Base-by-base conservation (phyloP, 2,113 vertebrate species). In the Myiozetetes cayanensis region DNA sequence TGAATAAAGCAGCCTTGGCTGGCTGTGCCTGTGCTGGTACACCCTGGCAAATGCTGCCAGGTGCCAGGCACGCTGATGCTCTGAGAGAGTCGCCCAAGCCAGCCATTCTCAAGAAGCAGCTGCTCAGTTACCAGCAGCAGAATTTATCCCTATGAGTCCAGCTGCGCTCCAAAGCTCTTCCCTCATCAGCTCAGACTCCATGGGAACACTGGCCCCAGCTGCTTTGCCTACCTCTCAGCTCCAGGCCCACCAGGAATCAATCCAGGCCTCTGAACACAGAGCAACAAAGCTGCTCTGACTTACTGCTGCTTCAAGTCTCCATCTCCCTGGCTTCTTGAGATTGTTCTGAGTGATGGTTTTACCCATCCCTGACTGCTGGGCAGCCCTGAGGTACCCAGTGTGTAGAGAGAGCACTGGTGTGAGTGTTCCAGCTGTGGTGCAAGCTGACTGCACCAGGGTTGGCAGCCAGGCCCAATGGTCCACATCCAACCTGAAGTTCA, bases 171-270 rank as follows among this genome's bases (percentile, higher is more conserved):
- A 8, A 66, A 61, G 16, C 10, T 63, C 46, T 62, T 61, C 17
- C 31, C 80, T 53, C 15, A 3, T 33, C 72, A 87, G n/a, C 82
- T 78, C 11, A 14, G 41, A 23, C 56, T 12, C 15, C 10, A 6
- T 2, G 4, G 27, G 10, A 70, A 12, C 12, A 23, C 4, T 0
- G 16, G 8, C 19, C 53, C 33, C 31, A 31, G 23, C 17, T 75
- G 31, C 12, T n/a, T 49, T 0, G 1, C 18, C 52, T 21, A 14
- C 6, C 8, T 61, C 22, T 20, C 68, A 81, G 7, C 6, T 10
- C 9, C 20, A 76, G 66, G 25, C 15, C 21, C 18, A 28, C 2
- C 39, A 63, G 37, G 27, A 53, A 75, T 43, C 47, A 35, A 55
- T 55, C 9, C 43, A 75, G 49, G 13, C 46, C 19, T 37, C 67